Evolutionary conservation across 2,797 vertebrate species (phyloP).

Genomic region (Neomorphus geoffroyi): DNA sequence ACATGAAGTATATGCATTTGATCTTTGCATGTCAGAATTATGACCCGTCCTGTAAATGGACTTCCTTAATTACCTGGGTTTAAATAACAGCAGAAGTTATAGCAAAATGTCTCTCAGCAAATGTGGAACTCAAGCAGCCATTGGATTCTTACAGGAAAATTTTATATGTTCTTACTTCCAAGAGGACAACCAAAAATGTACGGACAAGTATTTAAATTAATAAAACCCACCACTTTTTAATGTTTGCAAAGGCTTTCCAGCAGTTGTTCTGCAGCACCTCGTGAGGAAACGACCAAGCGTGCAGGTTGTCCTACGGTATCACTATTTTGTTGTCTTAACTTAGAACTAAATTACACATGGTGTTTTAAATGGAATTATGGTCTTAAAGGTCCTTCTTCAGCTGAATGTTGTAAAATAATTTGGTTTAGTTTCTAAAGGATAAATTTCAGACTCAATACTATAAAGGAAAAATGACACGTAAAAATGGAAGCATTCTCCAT

Average conservation of each 20-base stretch:
- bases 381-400: not conserved
- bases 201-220: not conserved
- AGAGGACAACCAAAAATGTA: not conserved
- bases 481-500: not conserved
- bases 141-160: not conserved
- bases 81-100: not conserved
- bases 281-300: accelerated
- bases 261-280: not conserved
- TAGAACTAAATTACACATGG: not conserved
- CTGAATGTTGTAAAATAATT: not conserved
- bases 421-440: not conserved
- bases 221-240: no score
- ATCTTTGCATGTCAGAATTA: not conserved
- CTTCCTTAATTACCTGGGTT: not conserved
- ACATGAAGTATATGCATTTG: accelerated
- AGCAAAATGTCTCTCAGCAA: not conserved
- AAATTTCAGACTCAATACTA: not conserved
- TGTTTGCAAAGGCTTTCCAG: not conserved
- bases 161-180: not conserved
- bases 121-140: not conserved
- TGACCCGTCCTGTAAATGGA: not conserved
- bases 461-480: accelerated
- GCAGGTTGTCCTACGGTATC: accelerated
- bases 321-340: not conserved
- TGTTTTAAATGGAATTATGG: not conserved